Evolutionary conservation across 2,888 invertebrate genomes (phyloP), one percentile per base, ranked within the genome.

Genomic region (Drosophila nr. perissopoda): DNA sequence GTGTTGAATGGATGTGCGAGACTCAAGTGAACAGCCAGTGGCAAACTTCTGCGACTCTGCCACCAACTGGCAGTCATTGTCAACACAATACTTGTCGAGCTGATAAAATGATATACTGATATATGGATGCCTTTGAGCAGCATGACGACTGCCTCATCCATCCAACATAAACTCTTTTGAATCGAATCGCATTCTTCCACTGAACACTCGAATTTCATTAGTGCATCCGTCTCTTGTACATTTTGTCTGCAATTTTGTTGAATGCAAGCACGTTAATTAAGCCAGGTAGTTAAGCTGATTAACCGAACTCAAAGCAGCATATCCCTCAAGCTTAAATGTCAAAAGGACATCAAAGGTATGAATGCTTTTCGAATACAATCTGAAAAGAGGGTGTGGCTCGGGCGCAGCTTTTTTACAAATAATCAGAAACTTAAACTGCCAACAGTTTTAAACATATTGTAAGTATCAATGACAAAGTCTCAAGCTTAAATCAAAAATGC

Each of bases 261-360:
- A 33, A 42, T 54, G 33, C 16, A 31, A 51, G 53, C 34, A 61
- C 13, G 29, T 71, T 76, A 76, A 76, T 76, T 62, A 65, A 69
- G 27, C 10, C 10, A 40, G 29, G 27, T 69, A 76, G 64, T 69
- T 70, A 69, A 69, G 62, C 56, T 38, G 67, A 70, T 67, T 38
- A 40, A 25, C 40, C 40, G 31, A 57, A 42, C 53, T 53, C 75
- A 67, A 54, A 40, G 42, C 45, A 58, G 25, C 27, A 5, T n/a
- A 5, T 34, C 13, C 27, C 13, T 31, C 21, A 7, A 45, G 29
- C 52, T 59, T 31, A 36, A 49, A 52, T 49, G 38, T 51, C 38
- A 21, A 54, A 33, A 40, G 54, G 40, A 34, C 42, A 58, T 58
- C 42, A 59, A 67, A 67, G 34, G n/a, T 10, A 59, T 58, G 27